Evolutionary conservation across 2,113 vertebrate genomes (phyloP).

Genomic region (Mus spicilegus): DNA sequence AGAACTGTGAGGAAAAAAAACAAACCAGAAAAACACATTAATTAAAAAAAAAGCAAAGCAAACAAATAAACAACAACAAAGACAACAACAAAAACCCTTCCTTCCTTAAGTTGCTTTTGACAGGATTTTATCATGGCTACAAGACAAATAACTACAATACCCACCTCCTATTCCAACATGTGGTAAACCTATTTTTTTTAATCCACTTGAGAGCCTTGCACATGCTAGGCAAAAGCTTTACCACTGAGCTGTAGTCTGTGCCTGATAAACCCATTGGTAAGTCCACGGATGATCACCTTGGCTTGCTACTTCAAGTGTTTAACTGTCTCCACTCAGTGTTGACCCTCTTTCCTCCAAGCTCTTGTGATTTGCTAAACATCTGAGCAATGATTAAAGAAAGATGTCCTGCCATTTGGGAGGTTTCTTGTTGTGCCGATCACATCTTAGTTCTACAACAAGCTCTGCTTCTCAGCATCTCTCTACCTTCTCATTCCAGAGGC

Average conservation of each 20-base stretch:
- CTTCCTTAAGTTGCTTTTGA: background rate
- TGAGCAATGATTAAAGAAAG: background rate
- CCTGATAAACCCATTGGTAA: background rate
- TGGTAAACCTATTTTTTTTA: background rate
- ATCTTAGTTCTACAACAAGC: background rate
- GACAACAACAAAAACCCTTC: background rate
- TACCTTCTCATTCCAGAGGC: background rate
- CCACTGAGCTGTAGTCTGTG: background rate
- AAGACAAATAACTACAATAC: background rate
- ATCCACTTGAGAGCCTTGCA: background rate
- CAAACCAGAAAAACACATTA: too few relatives aligned
- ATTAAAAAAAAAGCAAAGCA: too few relatives aligned
- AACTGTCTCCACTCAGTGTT: background rate
- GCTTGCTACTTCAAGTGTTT: background rate
- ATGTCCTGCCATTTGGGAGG: background rate
- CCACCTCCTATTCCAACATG: background rate
- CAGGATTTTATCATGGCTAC: background rate
- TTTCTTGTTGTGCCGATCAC: background rate
- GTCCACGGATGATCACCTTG: background rate
- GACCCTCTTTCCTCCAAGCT: background rate
- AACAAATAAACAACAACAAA: too few relatives aligned
- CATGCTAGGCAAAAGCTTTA: background rate
- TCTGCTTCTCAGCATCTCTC: background rate
- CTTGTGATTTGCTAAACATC: constrained; percentile 15
- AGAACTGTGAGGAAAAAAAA: background rate